phyloP scores from a whole-genome alignment of 1,140 invertebrate species.

The Drosophila obscura region DNA sequence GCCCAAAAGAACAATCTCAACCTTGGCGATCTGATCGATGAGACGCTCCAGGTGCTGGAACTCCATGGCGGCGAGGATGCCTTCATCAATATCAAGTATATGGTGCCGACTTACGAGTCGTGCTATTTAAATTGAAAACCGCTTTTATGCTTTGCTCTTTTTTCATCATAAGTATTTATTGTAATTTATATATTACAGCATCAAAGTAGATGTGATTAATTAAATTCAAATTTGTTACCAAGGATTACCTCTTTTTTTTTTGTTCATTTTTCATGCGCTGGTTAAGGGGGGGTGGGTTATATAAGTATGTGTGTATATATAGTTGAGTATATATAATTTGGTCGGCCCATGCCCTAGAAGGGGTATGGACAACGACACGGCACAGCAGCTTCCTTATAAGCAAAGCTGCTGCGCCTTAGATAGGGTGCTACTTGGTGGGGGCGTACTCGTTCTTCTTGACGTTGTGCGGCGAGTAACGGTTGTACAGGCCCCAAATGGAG shows the following conservation, averaged over 20 bases:
- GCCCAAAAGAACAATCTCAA: slow-evolving; percentile 89
- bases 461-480: slow-evolving; percentile 93
- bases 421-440: slow-evolving; percentile 83
- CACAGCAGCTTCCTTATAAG: slow-evolving; percentile 73
- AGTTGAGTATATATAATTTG: background rate
- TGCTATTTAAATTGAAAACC: slow-evolving; percentile 75
- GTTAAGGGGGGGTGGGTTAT: background rate
- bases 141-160: slow-evolving; percentile 38
- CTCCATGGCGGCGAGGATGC: slow-evolving; percentile 96
- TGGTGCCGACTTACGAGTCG: slow-evolving; percentile 96
- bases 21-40: slow-evolving; percentile 94
- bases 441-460: slow-evolving; percentile 91
- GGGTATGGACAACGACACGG: slow-evolving; percentile 5
- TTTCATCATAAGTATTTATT: slow-evolving; percentile 74
- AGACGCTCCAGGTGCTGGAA: slow-evolving; percentile 95
- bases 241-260: slow-evolving; percentile 7
- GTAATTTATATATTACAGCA: slow-evolving; percentile 62
- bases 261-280: slow-evolving; percentile 5
- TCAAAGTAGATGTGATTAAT: slow-evolving; percentile 49
- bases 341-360: slow-evolving; percentile 16
- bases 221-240: slow-evolving; percentile 49
- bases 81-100: slow-evolving; percentile 99
- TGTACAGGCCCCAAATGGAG: slow-evolving; percentile 95
- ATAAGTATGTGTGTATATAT: slow-evolving; percentile 9
- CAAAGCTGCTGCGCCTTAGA: slow-evolving; percentile 82